Base-by-base conservation (phyloP, 2,888 invertebrate species). In the Agrilus mali region DNA sequence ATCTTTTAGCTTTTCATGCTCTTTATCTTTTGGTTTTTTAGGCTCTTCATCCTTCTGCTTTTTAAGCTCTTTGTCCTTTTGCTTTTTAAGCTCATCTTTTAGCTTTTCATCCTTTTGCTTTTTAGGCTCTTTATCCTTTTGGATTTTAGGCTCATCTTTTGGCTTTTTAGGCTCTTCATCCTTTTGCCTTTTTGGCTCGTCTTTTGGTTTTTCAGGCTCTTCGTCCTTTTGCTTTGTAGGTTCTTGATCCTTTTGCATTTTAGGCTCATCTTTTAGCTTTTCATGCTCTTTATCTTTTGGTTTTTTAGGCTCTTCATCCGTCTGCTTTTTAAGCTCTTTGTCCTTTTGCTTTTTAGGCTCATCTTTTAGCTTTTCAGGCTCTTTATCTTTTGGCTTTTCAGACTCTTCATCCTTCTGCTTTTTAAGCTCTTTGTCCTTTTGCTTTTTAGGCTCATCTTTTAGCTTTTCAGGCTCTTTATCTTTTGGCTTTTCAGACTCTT, bases 261-360 rank as follows among this genome's bases (percentile, higher is more conserved):
- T n/a, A n/a, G n/a, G n/a, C n/a, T n/a, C n/a, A n/a, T n/a, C n/a
- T n/a, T n/a, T n/a, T n/a, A n/a, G n/a, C 12, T 15, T 12, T 20
- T 33, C 35, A 35, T 36, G n/a, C 46, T 45, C 36, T 38, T 40
- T 7, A 43, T 43, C 22, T 43, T n/a, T n/a, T n/a, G n/a, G n/a
- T n/a, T 15, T 12, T 20, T 33, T 32, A 35, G 39, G n/a, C 46
- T 45, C 36, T 38, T 40, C 8, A 43, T 43, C 22, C 41, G n/a
- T n/a, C n/a, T n/a, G n/a, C n/a, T n/a, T n/a, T n/a, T n/a, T n/a
- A n/a, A n/a, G n/a, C n/a, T n/a, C n/a, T n/a, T n/a, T n/a, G n/a
- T n/a, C n/a, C n/a, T n/a, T n/a, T n/a, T n/a, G n/a, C 12, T 15
- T 12, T 20, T 33, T 32, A 35, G 39, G n/a, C 46, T 45, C 36